Evolutionary conservation across 1,140 invertebrate genomes (phyloP).

Genomic region (Arctopsyche grandis): DNA sequence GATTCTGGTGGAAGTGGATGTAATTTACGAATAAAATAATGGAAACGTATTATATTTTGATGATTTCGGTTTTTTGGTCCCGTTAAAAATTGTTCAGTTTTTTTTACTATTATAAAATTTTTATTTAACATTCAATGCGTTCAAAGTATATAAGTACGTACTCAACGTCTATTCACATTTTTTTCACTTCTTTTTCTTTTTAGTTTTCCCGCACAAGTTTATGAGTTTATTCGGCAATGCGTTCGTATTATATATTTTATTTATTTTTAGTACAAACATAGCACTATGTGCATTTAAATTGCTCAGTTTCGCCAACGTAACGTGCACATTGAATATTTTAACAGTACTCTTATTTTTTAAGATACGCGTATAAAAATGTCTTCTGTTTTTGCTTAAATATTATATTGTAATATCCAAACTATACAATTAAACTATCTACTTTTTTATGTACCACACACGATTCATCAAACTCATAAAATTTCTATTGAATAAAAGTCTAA

Average conservation of each 20-base stretch:
- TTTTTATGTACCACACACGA: neutral
- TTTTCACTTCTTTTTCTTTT: slow-evolving; percentile 17
- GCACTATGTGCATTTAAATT: slow-evolving; percentile 19
- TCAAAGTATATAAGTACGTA: neutral
- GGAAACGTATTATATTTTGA: neutral
- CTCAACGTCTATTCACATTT: neutral
- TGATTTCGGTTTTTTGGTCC: slow-evolving; percentile 31
- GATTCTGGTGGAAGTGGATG: slow-evolving; percentile 16
- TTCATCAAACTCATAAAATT: neutral
- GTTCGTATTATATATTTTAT: slow-evolving; percentile 21
- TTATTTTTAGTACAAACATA: slow-evolving; percentile 24
- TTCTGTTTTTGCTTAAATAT: neutral
- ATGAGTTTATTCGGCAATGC: slow-evolving; percentile 15
- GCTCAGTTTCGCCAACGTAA: slow-evolving; percentile 20
- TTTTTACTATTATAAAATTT: slow-evolving; percentile 10
- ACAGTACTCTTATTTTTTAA: slow-evolving; percentile 19
- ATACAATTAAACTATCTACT: slow-evolving; percentile 11
- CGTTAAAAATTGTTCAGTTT: slow-evolving; percentile 23
- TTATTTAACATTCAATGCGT: slow-evolving; percentile 1
- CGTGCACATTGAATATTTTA: slow-evolving; percentile 19
- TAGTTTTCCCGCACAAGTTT: slow-evolving; percentile 10
- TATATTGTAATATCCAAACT: neutral
- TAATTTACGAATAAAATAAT: neutral
- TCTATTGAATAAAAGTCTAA: neutral
- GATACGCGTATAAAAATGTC: neutral